phyloP scores from a whole-genome alignment of 1,140 invertebrate genomes.

The Uloborus diversus region DNA sequence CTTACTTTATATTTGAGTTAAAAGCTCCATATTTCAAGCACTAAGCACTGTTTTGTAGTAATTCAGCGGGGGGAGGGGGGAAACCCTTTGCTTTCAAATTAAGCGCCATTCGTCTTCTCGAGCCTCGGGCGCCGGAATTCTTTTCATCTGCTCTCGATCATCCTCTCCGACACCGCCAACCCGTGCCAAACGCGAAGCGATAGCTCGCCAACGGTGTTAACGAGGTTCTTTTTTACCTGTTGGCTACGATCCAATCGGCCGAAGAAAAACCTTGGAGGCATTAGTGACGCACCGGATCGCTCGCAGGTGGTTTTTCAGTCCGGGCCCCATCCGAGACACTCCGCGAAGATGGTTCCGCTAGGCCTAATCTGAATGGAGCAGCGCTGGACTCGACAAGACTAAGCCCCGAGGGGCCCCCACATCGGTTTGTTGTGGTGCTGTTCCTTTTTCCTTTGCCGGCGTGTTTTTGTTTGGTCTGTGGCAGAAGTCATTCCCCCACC shows the following conservation, averaged over 20 bases:
- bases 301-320: conserved; percentile 38
- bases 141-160: too few species aligned
- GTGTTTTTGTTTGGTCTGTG: not conserved
- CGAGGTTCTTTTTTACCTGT: conserved; percentile 13
- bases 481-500: not conserved
- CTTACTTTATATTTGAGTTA: too few species aligned
- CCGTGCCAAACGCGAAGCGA: not conserved
- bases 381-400: not conserved
- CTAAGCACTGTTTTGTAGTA: too few species aligned
- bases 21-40: too few species aligned
- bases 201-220: not conserved
- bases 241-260: conserved; percentile 16
- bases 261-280: conserved; percentile 36
- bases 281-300: conserved; percentile 41
- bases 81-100: too few species aligned
- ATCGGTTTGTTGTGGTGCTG: not conserved
- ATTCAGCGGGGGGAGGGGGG: too few species aligned
- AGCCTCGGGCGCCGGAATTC: too few species aligned
- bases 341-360: conserved; percentile 45
- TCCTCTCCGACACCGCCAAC: not conserved
- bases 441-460: not conserved
- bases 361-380: conserved; percentile 43
- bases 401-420: conserved; percentile 16
- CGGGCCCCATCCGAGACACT: not conserved
- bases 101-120: too few species aligned